phyloP scores from a whole-genome alignment of 1,140 invertebrate species.

The Latrodectus geometricus region DNA sequence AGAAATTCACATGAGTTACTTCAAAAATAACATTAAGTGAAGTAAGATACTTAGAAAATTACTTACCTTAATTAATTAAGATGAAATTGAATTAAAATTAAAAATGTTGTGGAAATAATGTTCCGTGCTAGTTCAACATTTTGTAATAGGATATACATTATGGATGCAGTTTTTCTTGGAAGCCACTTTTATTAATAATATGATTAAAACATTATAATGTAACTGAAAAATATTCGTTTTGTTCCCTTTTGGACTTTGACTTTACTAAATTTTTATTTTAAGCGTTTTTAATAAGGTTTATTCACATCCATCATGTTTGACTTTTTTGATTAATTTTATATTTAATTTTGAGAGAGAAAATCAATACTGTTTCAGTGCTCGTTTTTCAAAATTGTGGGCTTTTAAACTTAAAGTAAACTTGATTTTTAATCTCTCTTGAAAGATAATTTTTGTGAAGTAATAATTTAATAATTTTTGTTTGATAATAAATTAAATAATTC shows the following conservation, averaged over 20 bases:
- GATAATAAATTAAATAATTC: too few relatives aligned
- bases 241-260: not conserved
- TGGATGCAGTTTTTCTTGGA: not conserved
- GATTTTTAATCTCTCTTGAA: too few relatives aligned
- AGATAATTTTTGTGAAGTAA: too few relatives aligned
- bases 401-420: too few relatives aligned
- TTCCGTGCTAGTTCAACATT: not conserved
- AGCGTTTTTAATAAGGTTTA: not conserved
- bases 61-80: not conserved
- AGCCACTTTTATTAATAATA: not conserved
- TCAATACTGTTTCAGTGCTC: too few relatives aligned
- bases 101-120: not conserved
- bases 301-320: not conserved
- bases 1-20: too few relatives aligned
- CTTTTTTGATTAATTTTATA: not conserved
- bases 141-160: not conserved
- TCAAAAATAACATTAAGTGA: too few relatives aligned
- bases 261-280: not conserved
- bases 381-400: too few relatives aligned
- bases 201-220: not conserved
- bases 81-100: not conserved
- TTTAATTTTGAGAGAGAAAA: too few relatives aligned
- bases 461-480: too few relatives aligned
- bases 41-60: too few relatives aligned
- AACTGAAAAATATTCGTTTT: not conserved